These are phyloP conservation scores for Amphibalanus amphitrite DNA, from an alignment of 1,140 invertebrate genomes.

Conservation along the genomic window DNA sequence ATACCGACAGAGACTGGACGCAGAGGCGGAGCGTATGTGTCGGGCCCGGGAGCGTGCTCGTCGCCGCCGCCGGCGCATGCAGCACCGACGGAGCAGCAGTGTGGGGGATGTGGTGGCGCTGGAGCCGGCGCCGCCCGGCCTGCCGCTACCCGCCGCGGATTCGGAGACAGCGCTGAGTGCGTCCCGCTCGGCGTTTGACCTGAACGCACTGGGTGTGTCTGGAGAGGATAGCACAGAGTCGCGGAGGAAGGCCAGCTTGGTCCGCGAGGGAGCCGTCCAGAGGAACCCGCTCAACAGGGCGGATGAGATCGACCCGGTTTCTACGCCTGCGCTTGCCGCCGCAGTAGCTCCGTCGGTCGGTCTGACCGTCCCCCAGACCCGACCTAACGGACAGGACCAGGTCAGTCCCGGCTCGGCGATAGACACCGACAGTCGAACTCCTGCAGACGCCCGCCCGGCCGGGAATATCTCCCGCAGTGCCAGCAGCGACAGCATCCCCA, in stretches of 20 bases:
- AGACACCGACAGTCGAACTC: not conserved
- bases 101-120: not conserved
- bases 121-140: too few species aligned
- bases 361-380: not conserved
- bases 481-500: not conserved
- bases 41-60: not conserved
- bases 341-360: too few species aligned
- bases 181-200: not conserved
- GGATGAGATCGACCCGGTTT: not conserved
- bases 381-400: not conserved
- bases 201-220: not conserved
- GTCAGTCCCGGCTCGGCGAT: too few species aligned
- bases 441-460: not conserved
- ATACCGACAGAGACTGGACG: not conserved
- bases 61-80: not conserved
- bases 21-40: not conserved
- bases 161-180: not conserved
- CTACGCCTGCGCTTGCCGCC: too few species aligned
- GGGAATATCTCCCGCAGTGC: not conserved
- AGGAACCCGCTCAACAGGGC: not conserved
- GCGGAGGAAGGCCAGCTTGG: not conserved
- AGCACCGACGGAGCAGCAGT: not conserved
- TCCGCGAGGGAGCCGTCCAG: not conserved
- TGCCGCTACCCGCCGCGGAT: not conserved
- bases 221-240: not conserved